Percentiles rank a stretch among this genome's conserved stretches.
phyloP scores from a whole-genome alignment of 2,797 vertebrate species.

The Smutsia temminckii region DNA sequence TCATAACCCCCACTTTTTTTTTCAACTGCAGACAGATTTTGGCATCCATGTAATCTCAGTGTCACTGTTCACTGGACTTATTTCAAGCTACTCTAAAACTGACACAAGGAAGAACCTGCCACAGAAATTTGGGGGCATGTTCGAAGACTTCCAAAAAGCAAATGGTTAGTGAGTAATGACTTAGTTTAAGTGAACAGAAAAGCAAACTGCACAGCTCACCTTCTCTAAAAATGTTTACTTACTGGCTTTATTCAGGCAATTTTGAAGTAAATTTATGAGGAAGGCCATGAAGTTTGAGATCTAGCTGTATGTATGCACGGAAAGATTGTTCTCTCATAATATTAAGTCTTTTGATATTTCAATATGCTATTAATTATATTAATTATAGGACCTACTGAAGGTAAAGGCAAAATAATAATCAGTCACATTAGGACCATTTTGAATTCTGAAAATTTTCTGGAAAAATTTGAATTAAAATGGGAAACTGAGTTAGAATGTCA shows the following conservation, averaged over 20 bases:
- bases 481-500: neutral
- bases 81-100: constrained; percentile 24
- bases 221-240: constrained; percentile 22
- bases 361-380: constrained; percentile 31
- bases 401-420: constrained; percentile 21
- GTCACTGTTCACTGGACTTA: neutral
- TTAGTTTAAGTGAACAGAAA: constrained; percentile 18
- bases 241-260: neutral
- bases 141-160: neutral
- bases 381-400: neutral
- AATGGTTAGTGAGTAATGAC: constrained; percentile 9
- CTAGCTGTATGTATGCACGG: neutral
- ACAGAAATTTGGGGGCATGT: neutral
- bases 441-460: neutral
- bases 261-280: constrained; percentile 16
- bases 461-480: constrained; percentile 50
- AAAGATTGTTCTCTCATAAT: constrained; percentile 7
- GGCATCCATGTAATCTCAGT: neutral
- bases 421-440: neutral
- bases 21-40: neutral
- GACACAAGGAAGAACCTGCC: neutral
- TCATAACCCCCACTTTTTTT: neutral
- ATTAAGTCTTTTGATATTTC: constrained; percentile 41
- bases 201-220: neutral
- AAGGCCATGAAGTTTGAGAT: neutral